Evolutionary conservation across 1,140 invertebrate genomes (phyloP).

Genomic region (Trichonephila clavipes): DNA sequence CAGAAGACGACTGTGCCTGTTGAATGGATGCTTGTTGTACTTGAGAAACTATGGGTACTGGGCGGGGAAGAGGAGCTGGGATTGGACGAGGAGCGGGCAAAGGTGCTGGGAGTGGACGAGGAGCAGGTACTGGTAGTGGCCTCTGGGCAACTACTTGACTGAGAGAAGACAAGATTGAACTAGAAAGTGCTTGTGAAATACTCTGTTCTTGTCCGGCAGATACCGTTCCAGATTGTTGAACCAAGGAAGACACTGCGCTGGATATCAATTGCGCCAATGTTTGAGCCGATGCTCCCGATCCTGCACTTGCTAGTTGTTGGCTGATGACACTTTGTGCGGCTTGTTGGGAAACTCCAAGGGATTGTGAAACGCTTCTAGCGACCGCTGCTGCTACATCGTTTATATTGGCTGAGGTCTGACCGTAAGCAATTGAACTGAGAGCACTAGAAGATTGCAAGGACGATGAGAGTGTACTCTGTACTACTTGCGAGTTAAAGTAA

Average conservation of each 20-base stretch:
- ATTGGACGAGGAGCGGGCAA: background rate
- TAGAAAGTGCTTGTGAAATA: background rate
- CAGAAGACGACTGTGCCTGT: background rate
- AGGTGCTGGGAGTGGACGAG: background rate
- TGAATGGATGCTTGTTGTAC: too few relatives aligned
- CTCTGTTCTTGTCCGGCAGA: background rate
- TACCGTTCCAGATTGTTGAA: background rate
- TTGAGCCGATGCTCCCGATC: background rate
- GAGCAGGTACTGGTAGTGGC: background rate
- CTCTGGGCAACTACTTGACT: background rate
- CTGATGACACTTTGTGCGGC: background rate
- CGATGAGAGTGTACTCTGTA: background rate
- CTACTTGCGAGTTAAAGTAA: conserved; percentile 12
- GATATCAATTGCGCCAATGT: background rate
- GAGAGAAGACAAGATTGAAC: background rate
- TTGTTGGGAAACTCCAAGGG: background rate
- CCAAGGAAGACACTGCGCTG: background rate
- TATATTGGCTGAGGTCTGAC: background rate
- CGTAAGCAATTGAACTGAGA: background rate
- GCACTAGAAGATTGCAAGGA: background rate
- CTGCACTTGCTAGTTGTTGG: conserved; percentile 19
- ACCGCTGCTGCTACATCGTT: background rate
- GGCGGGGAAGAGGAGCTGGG: too few relatives aligned
- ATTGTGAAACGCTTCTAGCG: background rate
- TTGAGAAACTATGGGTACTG: too few relatives aligned